Conservation (phyloP, 2,888 invertebrate species). For the Imbricaverruca yamaguchii region DNA sequence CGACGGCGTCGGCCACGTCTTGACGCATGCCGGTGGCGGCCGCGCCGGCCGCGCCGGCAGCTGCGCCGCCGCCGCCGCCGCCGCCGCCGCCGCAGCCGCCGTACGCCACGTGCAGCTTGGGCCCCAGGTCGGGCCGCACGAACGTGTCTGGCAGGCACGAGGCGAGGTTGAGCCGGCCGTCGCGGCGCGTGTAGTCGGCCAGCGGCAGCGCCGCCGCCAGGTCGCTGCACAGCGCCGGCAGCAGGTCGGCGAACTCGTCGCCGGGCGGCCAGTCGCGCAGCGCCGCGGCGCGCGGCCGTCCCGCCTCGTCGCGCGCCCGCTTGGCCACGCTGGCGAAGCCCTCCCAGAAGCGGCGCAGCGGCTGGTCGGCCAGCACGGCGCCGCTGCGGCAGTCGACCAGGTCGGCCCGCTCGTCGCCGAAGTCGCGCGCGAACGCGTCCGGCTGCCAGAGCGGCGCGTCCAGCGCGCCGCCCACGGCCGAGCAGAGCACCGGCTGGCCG, state of each 20-base stretch:
- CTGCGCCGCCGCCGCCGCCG: no score
- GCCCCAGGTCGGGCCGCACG: constrained; percentile 90
- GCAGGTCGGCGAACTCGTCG: constrained; percentile 82
- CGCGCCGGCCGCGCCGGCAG: no score
- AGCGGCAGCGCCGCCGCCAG: constrained; percentile 83
- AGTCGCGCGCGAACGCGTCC: constrained; percentile 79
- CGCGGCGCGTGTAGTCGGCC: constrained; percentile 61
- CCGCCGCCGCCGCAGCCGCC: constrained; percentile 69
- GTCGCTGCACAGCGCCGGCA: constrained; percentile 69
- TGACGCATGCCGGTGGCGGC: constrained; percentile 95
- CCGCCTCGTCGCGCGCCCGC: constrained; percentile 68
- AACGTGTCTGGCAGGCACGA: constrained; percentile 50
- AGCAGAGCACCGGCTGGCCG: constrained; percentile 88
- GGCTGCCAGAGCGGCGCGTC: constrained; percentile 84
- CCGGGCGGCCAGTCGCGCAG: constrained; percentile 97
- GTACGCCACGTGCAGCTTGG: constrained; percentile 98
- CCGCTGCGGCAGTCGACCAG: constrained; percentile 89
- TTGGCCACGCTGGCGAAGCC: constrained; percentile 82
- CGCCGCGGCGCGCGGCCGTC: constrained; percentile 72
- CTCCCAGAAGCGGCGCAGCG: constrained; percentile 92
- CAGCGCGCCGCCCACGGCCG: constrained; percentile 70
- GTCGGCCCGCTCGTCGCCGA: constrained; percentile 85
- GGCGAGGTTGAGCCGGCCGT: constrained; percentile 46
- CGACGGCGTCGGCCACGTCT: constrained; percentile 94
- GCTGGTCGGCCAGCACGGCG: constrained; percentile 77